Conservation (phyloP, 2,797 vertebrate genomes). For the Emydoidea blandingii region DNA sequence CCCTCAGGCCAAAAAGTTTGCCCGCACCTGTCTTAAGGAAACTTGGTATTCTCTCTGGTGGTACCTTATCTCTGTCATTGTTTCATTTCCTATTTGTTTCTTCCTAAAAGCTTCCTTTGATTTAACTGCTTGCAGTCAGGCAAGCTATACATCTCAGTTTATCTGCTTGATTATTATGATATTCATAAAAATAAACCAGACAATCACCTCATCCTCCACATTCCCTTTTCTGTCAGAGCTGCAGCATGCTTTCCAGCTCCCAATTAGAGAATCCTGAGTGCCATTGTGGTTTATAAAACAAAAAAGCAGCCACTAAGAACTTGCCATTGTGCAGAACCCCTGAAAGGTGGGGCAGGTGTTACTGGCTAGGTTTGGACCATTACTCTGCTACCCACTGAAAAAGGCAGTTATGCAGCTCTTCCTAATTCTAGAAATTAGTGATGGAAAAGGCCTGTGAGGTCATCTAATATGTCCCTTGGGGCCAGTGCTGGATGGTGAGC, state of each 20-base stretch:
- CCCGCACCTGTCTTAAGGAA: too few species aligned
- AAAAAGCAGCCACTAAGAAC: neutral
- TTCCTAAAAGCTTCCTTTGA: neutral
- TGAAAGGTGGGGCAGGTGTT: neutral
- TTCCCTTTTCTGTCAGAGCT: neutral
- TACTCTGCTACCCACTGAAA: neutral
- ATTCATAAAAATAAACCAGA: neutral
- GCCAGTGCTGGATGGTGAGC: neutral
- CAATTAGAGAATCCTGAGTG: neutral
- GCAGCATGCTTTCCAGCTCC: neutral
- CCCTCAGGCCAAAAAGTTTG: too few species aligned
- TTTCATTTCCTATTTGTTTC: neutral
- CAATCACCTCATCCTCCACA: neutral
- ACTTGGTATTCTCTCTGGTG: neutral
- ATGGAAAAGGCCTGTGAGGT: neutral
- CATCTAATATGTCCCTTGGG: neutral
- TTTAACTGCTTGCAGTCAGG: neutral
- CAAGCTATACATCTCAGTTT: too few species aligned
- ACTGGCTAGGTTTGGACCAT: neutral
- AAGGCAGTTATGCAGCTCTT: neutral
- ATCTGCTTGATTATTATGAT: neutral
- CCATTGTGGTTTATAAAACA: neutral
- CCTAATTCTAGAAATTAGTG: neutral
- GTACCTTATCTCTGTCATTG: neutral
- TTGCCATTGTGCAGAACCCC: neutral